Evolutionary conservation across 2,797 vertebrate species (phyloP).

Genomic region (Gymnothorax javanicus): DNA sequence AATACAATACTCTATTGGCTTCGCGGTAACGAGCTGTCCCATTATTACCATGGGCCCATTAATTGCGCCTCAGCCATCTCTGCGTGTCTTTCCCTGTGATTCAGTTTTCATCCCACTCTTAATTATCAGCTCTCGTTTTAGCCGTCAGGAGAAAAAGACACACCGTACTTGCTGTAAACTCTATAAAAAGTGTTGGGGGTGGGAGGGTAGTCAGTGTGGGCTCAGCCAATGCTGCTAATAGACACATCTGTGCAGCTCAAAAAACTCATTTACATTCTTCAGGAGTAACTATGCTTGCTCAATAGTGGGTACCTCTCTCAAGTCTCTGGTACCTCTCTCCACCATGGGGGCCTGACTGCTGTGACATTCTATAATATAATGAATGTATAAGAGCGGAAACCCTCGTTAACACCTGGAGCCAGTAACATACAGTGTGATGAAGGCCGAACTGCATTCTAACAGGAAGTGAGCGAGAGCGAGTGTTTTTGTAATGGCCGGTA

Average conservation of each 20-base stretch:
- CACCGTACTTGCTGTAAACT: neutral
- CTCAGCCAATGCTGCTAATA: too few species aligned
- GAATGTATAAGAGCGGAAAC: too few species aligned
- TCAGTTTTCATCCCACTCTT: constrained; percentile 52
- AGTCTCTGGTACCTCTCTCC: too few species aligned
- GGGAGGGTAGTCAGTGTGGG: too few species aligned
- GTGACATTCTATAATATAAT: too few species aligned
- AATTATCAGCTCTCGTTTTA: constrained; percentile 60
- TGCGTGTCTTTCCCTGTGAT: constrained; percentile 47
- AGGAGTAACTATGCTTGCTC: too few species aligned
- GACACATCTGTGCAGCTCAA: too few species aligned
- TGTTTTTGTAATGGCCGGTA: neutral
- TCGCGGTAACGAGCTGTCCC: constrained; percentile 59
- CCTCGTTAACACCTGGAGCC: neutral
- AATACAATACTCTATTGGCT: constrained; percentile 52
- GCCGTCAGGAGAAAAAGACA: neutral
- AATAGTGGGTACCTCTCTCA: too few species aligned
- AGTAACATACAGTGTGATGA: neutral
- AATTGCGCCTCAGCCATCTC: constrained; percentile 59
- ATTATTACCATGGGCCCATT: constrained; percentile 62
- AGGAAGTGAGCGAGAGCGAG: neutral
- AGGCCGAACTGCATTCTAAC: neutral
- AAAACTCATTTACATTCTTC: too few species aligned
- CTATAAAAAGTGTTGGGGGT: neutral
- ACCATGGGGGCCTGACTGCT: too few species aligned